These are phyloP conservation scores for Scatophagus argus DNA, from an alignment of 2,113 vertebrate species.

Conservation along the genomic window DNA sequence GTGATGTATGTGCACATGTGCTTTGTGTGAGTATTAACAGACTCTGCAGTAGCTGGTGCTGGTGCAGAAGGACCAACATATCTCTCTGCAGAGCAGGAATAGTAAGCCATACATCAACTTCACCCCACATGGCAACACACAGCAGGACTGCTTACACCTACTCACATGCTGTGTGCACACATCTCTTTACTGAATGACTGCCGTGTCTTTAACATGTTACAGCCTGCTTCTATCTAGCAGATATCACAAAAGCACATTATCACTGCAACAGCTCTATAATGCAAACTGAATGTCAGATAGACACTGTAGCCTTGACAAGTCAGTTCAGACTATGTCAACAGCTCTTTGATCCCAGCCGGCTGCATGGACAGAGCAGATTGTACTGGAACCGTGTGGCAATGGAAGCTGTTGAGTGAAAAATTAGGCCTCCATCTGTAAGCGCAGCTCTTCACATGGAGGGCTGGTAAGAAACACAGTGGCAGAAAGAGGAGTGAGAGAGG, in stretches of 20 bases:
- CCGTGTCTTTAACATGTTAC: conserved; percentile 5
- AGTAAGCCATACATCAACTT: conserved; percentile 63
- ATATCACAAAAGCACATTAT: conserved; percentile 51
- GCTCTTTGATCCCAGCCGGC: conserved; percentile 52
- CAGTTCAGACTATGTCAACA: conserved; percentile 61
- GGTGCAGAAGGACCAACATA: conserved; percentile 15
- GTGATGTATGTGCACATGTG: neutral
- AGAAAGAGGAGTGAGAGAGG: conserved; percentile 36
- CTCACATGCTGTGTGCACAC: conserved; percentile 22
- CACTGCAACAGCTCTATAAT: conserved; percentile 29
- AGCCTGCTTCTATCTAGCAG: conserved; percentile 46
- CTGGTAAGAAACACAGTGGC: conserved; percentile 49
- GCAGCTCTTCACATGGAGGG: conserved; percentile 56
- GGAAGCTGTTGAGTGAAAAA: conserved; percentile 64
- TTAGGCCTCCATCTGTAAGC: conserved; percentile 35
- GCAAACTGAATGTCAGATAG: conserved; percentile 54
- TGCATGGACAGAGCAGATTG: conserved; percentile 45
- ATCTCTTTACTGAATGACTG: neutral
- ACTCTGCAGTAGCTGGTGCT: conserved; percentile 19
- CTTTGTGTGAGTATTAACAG: conserved; percentile 9
- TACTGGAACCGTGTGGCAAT: conserved; percentile 20
- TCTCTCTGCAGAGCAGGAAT: conserved; percentile 49
- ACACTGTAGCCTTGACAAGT: conserved; percentile 54
- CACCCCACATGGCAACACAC: conserved; percentile 30
- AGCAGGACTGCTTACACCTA: conserved; percentile 24